A percentile compares a stretch with the other conserved stretches of the same genome.
Conservation (phyloP, 2,797 vertebrate genomes). For the Arnoldichthys spilopterus region DNA sequence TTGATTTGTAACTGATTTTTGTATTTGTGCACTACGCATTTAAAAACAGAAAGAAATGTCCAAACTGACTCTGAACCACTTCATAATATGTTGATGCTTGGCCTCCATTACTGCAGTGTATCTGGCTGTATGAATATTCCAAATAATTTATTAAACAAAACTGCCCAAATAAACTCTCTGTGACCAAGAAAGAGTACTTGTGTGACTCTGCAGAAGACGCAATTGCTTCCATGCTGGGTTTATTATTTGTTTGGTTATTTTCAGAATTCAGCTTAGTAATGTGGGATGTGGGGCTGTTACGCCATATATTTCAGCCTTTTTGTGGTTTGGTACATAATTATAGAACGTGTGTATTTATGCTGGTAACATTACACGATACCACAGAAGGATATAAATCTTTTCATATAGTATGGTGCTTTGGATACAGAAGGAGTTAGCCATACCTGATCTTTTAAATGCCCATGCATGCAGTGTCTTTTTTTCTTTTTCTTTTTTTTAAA, state of each 20-base stretch:
- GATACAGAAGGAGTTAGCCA: slow-evolving; percentile 34
- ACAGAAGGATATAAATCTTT: slow-evolving; percentile 48
- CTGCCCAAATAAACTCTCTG: slow-evolving; percentile 34
- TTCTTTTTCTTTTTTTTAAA: slow-evolving; percentile 5
- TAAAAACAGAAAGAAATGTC: not conserved
- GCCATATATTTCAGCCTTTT: slow-evolving; percentile 21
- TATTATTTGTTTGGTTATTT: slow-evolving; percentile 26
- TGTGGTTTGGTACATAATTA: slow-evolving; percentile 52
- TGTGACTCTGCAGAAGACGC: slow-evolving; percentile 13
- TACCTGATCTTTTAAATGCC: slow-evolving; percentile 33
- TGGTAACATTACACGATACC: slow-evolving; percentile 45
- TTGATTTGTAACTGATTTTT: slow-evolving; percentile 18
- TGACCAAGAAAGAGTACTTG: slow-evolving; percentile 4
- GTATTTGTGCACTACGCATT: not conserved
- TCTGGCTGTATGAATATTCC: slow-evolving; percentile 1
- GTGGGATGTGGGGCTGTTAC: slow-evolving; percentile 9
- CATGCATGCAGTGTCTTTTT: slow-evolving; percentile 18
- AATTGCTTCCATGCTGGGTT: slow-evolving; percentile 36
- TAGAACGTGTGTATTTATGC: slow-evolving; percentile 43
- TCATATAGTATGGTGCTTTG: slow-evolving; percentile 12
- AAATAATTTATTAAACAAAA: slow-evolving; percentile 28
- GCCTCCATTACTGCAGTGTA: slow-evolving; percentile 16
- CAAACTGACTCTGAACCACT: not conserved
- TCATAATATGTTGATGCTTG: slow-evolving; percentile 1
- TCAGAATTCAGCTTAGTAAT: slow-evolving; percentile 18